Percentiles rank a stretch among this genome's conserved stretches.
Conservation (phyloP, 37 sponge, comb jelly and placozoan genomes). For the Halichondria panicea region DNA sequence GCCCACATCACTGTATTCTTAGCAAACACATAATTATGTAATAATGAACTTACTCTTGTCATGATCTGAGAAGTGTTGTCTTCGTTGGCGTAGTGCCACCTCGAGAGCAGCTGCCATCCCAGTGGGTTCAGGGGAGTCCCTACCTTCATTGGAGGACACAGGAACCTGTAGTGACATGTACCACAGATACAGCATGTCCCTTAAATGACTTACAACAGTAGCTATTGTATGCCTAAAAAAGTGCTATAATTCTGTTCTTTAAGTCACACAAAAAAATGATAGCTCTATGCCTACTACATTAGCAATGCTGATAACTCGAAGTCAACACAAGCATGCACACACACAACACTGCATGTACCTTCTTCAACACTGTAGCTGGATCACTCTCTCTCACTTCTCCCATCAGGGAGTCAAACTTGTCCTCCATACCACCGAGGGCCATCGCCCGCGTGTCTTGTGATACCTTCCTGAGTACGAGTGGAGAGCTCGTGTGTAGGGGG, state of each 20-base stretch:
- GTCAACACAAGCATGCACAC: too few relatives aligned
- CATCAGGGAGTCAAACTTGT: constrained; percentile 28
- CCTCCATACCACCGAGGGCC: constrained; percentile 22
- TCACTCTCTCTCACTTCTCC: constrained; percentile 33
- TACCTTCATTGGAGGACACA: neutral
- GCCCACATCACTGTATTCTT: neutral
- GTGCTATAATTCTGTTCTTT: too few relatives aligned
- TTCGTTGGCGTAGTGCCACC: constrained; percentile 48
- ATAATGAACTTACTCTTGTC: constrained; percentile 14
- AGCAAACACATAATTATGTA: neutral
- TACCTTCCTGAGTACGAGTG: constrained; percentile 23
- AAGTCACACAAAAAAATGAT: too few relatives aligned
- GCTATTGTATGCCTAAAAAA: too few relatives aligned
- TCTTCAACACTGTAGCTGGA: constrained; percentile 21
- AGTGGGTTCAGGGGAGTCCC: constrained; percentile 19
- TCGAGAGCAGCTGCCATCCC: constrained; percentile 66
- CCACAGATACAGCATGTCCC: too few relatives aligned
- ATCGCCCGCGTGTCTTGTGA: neutral
- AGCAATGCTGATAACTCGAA: constrained; percentile 16
- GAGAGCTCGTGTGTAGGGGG: neutral
- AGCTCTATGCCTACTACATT: too few relatives aligned
- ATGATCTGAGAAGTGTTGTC: constrained; percentile 39
- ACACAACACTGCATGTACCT: too few relatives aligned
- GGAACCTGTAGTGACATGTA: neutral
- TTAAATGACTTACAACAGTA: too few relatives aligned